Percentiles rank a stretch among this genome's conserved stretches.
These are phyloP conservation scores for Squalus acanthias DNA, from an alignment of 2,797 vertebrate genomes.

Conservation along the genomic window DNA sequence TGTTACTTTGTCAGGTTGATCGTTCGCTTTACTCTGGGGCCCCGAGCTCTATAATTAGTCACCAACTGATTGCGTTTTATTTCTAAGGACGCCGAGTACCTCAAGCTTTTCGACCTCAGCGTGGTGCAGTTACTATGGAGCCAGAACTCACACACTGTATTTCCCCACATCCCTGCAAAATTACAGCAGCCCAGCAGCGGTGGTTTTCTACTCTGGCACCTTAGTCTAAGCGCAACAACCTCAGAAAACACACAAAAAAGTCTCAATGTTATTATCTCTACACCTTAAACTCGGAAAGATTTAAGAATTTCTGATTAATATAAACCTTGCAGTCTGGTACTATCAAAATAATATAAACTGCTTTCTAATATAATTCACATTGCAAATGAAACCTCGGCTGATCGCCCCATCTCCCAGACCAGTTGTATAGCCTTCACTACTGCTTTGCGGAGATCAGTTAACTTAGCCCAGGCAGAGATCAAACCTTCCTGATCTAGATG, in stretches of 20 bases:
- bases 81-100: conserved; percentile 33
- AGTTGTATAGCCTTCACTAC: not conserved
- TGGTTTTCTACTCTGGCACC: not conserved
- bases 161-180: not conserved
- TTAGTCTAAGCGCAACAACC: not conserved
- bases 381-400: not conserved
- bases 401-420: not conserved
- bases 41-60: conserved; percentile 27
- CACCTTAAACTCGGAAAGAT: no score
- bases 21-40: not conserved
- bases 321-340: not conserved
- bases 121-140: conserved; percentile 25
- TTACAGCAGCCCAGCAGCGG: not conserved
- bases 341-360: not conserved
- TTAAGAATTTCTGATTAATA: not conserved
- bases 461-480: not conserved
- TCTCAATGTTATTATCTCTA: not conserved
- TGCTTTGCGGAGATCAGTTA: not conserved
- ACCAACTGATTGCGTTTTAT: conserved; percentile 11
- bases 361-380: not conserved
- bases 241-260: not conserved
- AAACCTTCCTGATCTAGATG: not conserved
- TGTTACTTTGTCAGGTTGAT: not conserved
- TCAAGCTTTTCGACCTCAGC: conserved; percentile 8
- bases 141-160: not conserved